Base-by-base conservation (phyloP, 2,888 invertebrate species). In the Pelosia muscerda region DNA sequence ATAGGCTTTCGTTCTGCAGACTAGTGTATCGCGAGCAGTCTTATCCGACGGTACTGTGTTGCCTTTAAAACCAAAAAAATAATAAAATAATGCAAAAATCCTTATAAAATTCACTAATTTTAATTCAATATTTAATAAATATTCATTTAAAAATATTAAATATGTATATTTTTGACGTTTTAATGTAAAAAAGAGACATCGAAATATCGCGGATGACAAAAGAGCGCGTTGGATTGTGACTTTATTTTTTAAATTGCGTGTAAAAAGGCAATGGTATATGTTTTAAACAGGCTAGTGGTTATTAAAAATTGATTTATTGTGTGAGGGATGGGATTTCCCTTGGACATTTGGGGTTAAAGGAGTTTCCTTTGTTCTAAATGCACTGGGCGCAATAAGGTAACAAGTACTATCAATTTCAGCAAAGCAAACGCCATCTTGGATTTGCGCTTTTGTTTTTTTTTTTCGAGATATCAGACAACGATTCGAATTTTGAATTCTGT, bases 1-100 rank as follows among this genome's bases (percentile, higher is more conserved):
- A 90, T 86, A 90, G 88, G 88, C 88, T 88, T 85, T 80, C 81
- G 86, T 83, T 86, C 92, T 93, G 93, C 93, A 92, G 87, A 86
- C 88, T 83, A 94, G 94, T 94, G 85, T 90, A 85, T 84, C 91
- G 90, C 86, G 90, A 75, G 75, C 79, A 76, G 80, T 86, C 79
- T 42, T 55, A 64, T 72, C 76, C 77, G 84, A 84, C 88, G 91
- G 92, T 90, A 78, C 81, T 77, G 85, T 81, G 76, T 71, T 66
- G 73, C 69, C 71, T 63, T 56, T 66, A 54, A 56, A 64, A 69
- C 81, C 74, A 79, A 86, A 81, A 85, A 81, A 85, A 81, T 76
- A 84, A 81, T 82, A 81, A 86, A 84, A 79, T 78, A 69, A 77
- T 55, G 49, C 66, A 74, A 81, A 75, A 74, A 77, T 73, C 78